phyloP scores from a whole-genome alignment of 2,888 invertebrate genomes.

The Ectobius pallidus region DNA sequence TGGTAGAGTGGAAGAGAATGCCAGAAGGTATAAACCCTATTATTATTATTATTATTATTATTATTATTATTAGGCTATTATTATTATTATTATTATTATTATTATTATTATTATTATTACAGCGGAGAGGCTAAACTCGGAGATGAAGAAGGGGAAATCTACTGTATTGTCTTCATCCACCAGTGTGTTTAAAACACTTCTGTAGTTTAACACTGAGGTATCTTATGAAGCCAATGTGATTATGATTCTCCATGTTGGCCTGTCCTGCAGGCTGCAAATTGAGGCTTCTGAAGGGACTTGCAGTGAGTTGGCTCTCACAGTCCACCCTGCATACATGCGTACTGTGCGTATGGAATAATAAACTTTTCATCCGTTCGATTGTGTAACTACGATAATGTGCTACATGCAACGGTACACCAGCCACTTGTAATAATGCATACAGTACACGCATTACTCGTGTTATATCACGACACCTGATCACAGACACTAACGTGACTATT shows the following conservation, averaged over 20 bases:
- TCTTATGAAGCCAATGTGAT: no score
- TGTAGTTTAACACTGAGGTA: no score
- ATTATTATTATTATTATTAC: neutral
- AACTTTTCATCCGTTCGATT: neutral
- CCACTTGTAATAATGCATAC: neutral
- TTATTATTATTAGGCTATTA: slow-evolving; percentile 9
- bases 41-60: slow-evolving; percentile 5
- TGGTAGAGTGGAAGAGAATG: neutral
- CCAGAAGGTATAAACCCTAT: neutral
- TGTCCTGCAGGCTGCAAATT: no score
- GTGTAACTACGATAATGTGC: neutral
- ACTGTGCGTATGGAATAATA: neutral
- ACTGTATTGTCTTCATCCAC: no score
- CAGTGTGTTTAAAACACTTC: no score
- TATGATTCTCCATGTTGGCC: no score
- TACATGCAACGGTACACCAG: slow-evolving; percentile 3
- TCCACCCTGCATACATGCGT: neutral
- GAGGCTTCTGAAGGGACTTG: no score
- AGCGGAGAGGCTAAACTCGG: no score
- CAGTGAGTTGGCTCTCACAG: no score
- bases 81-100: neutral
- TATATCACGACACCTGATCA: slow-evolving; percentile 1
- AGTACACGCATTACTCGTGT: neutral
- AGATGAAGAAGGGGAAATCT: no score
- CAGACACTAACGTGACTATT: no score